Percentiles rank a stretch among this genome's conserved stretches.
Evolutionary conservation across 1,140 invertebrate species (phyloP).

Genomic region (Trypoxylus dichotomus): DNA sequence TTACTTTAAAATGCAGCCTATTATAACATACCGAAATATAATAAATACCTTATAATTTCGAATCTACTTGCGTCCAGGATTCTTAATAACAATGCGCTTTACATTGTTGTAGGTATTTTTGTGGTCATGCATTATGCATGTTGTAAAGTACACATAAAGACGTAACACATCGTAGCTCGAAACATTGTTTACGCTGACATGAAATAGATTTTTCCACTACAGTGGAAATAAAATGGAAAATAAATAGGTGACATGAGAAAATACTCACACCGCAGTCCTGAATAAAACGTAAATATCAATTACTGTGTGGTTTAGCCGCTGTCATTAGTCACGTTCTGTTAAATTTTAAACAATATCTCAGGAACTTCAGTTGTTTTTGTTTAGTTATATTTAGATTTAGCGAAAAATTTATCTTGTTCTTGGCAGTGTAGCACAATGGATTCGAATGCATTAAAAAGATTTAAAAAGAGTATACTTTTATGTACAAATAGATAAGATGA

Average conservation of each 20-base stretch:
- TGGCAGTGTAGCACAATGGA: too few relatives aligned
- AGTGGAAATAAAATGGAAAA: not conserved
- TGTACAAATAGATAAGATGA: too few relatives aligned
- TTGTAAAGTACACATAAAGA: not conserved
- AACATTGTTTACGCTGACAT: slow-evolving; percentile 9
- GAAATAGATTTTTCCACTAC: slow-evolving; percentile 10
- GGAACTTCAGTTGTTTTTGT: too few relatives aligned
- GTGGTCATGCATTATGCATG: slow-evolving; percentile 5
- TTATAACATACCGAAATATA: not conserved
- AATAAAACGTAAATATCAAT: too few relatives aligned
- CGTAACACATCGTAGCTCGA: not conserved
- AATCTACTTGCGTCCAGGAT: not conserved
- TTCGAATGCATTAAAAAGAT: too few relatives aligned
- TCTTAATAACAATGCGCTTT: not conserved
- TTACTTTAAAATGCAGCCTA: too few relatives aligned
- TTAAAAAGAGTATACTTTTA: too few relatives aligned
- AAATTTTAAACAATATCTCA: too few relatives aligned
- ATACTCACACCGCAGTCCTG: not conserved
- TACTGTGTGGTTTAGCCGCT: too few relatives aligned
- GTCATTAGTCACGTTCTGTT: too few relatives aligned
- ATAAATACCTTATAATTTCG: not conserved
- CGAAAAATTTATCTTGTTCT: too few relatives aligned
- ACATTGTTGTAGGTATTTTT: not conserved
- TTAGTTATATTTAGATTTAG: too few relatives aligned
- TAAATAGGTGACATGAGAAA: not conserved